phyloP scores from a whole-genome alignment of 2,797 vertebrate species.

The Acanthis flammea region DNA sequence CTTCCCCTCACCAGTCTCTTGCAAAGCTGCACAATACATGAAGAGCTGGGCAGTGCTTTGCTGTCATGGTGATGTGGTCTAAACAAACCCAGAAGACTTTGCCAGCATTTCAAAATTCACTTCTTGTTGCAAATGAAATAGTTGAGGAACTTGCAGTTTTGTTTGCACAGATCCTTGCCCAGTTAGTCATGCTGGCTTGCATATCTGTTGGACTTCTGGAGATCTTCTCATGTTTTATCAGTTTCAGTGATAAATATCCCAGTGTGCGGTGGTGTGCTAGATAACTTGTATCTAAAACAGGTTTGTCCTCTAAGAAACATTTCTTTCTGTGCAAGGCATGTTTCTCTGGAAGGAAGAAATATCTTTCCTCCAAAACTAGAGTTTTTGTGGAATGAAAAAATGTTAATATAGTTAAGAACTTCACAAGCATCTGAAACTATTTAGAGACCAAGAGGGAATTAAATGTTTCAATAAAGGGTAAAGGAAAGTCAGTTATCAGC shows the following conservation, averaged over 20 bases:
- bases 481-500: not conserved
- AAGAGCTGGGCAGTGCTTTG: slow-evolving; percentile 26
- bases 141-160: slow-evolving; percentile 6
- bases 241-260: not conserved
- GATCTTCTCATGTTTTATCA: not conserved
- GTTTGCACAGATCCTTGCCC: not conserved
- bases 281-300: not conserved
- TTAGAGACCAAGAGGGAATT: slow-evolving; percentile 1
- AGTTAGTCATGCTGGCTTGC: slow-evolving; percentile 20
- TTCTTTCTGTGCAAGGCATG: not conserved
- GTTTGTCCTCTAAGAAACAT: not conserved
- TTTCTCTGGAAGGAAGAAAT: not conserved
- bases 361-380: not conserved
- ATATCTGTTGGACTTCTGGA: not conserved
- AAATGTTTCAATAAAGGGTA: not conserved
- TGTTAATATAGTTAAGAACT: not conserved
- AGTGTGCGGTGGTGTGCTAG: not conserved
- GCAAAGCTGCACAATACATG: not conserved
- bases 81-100: slow-evolving; percentile 12
- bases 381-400: not conserved
- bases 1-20: not conserved
- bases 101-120: slow-evolving; percentile 43
- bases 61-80: slow-evolving; percentile 50
- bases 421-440: slow-evolving; percentile 3
- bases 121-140: not conserved